phyloP scores from a whole-genome alignment of 2,113 vertebrate genomes.

The Pterocles gutturalis region DNA sequence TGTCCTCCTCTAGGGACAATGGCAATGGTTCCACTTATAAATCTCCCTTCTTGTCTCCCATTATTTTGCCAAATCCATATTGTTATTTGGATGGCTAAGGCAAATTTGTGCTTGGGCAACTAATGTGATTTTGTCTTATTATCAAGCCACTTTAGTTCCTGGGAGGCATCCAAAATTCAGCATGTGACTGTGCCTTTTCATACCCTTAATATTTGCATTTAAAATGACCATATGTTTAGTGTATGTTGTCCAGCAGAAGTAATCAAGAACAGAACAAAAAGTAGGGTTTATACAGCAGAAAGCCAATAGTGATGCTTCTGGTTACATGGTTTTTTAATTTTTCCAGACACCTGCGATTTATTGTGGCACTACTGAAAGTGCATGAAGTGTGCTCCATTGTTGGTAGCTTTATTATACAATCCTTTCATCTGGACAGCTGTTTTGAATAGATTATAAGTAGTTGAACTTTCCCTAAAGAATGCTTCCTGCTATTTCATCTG shows the following conservation, averaged over 20 bases:
- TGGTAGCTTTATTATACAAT: background rate
- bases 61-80: constrained; percentile 35
- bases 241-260: background rate
- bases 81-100: constrained; percentile 15
- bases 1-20: background rate
- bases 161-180: background rate
- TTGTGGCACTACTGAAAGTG: background rate
- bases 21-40: background rate
- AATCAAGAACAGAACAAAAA: constrained; percentile 12
- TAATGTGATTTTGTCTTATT: constrained; percentile 23
- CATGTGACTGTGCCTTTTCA: background rate
- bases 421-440: constrained; percentile 17
- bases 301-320: background rate
- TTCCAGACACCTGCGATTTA: background rate
- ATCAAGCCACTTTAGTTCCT: background rate
- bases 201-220: constrained; percentile 51
- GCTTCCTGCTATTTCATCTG: background rate
- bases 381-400: background rate
- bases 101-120: constrained; percentile 5
- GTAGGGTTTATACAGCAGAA: background rate
- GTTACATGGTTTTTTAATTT: background rate
- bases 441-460: background rate
- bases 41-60: background rate
- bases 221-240: constrained; percentile 46
- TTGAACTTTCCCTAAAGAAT: background rate